Conservation (phyloP, 2,797 vertebrate species). For the Catharus ustulatus region DNA sequence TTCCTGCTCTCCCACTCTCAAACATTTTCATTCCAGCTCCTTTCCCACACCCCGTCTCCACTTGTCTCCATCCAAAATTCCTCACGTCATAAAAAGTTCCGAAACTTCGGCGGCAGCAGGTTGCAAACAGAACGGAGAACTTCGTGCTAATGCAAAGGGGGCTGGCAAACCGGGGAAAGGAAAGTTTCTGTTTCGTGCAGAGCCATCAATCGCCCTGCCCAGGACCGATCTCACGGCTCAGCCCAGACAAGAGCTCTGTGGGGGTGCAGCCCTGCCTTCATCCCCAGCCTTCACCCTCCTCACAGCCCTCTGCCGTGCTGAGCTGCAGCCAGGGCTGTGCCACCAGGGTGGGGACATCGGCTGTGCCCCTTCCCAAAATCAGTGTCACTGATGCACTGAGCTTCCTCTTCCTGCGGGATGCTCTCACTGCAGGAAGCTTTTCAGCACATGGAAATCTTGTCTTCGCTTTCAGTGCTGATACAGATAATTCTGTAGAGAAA, state of each 20-base stretch:
- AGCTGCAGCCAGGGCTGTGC: not conserved
- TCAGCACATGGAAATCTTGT: not conserved
- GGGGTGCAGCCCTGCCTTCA: not conserved
- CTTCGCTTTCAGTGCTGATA: not conserved
- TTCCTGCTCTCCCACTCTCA: not conserved
- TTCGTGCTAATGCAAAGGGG: not conserved
- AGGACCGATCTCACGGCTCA: fast-evolving
- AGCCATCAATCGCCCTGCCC: fast-evolving
- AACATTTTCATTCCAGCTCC: not conserved
- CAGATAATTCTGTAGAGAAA: not conserved
- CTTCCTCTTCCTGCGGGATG: not conserved
- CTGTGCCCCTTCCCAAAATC: not conserved
- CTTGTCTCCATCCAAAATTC: not conserved
- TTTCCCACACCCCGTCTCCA: fast-evolving
- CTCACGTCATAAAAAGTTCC: fast-evolving
- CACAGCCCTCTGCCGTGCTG: fast-evolving
- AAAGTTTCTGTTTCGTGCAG: not conserved
- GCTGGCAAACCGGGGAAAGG: not conserved
- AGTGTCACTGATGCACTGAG: fast-evolving
- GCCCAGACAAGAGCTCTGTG: fast-evolving
- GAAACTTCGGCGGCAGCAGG: not conserved
- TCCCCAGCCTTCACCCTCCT: not conserved
- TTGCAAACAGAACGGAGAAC: not conserved
- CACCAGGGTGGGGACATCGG: fast-evolving
- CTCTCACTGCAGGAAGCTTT: not conserved